phyloP scores from a whole-genome alignment of 2,113 vertebrate species.

The Numida meleagris region DNA sequence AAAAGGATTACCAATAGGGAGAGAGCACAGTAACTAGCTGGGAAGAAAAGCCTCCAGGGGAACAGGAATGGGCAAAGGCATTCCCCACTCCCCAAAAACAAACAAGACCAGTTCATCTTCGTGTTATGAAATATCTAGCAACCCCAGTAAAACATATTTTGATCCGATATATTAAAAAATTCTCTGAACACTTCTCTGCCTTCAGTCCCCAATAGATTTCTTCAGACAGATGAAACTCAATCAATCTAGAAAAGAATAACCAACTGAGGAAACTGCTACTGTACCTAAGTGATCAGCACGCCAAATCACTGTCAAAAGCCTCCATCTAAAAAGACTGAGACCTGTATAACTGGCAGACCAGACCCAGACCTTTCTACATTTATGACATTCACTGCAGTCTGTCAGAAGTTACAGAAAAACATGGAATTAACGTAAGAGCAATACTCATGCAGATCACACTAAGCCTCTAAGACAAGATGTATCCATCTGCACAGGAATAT shows the following conservation, averaged over 20 bases:
- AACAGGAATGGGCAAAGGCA: not conserved
- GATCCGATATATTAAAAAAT: not conserved
- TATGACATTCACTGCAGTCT: not conserved
- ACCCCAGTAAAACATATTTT: not conserved
- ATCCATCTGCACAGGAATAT: not conserved
- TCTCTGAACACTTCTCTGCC: not conserved
- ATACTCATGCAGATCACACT: fast-evolving
- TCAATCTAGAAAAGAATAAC: not conserved
- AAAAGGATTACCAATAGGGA: not conserved
- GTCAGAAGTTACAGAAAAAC: not conserved
- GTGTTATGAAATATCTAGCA: not conserved
- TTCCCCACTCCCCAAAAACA: not conserved
- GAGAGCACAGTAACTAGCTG: not conserved
- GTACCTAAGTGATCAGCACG: not conserved
- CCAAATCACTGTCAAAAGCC: not conserved
- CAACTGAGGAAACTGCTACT: not conserved
- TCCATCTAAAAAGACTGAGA: not conserved
- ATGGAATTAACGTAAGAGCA: not conserved
- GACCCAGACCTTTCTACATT: not conserved
- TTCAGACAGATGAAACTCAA: not conserved
- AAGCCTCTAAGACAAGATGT: not conserved
- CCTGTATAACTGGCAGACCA: not conserved
- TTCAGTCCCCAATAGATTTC: not conserved
- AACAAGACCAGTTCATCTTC: too few relatives aligned
- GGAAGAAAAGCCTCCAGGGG: too few relatives aligned